Conservation (phyloP, 2,113 vertebrate species). For the Colossoma macropomum region DNA sequence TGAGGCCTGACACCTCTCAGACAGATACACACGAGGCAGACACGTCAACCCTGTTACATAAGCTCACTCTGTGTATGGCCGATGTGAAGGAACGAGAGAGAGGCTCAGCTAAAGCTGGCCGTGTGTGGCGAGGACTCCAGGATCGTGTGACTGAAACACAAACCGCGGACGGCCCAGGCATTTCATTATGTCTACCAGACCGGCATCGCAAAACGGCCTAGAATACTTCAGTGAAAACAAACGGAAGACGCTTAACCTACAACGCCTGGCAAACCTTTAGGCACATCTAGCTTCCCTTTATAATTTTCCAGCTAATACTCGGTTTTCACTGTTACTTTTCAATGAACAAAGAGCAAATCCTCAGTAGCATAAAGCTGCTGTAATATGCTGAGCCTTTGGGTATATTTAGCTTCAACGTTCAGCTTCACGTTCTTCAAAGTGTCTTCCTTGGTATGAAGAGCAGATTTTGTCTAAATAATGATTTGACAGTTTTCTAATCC, state of each 20-base stretch:
- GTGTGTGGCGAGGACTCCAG: slow-evolving; percentile 29
- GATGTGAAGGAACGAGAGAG: not conserved
- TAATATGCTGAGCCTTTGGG: too few species aligned
- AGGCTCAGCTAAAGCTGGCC: not conserved
- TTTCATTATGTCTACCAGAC: slow-evolving; percentile 32
- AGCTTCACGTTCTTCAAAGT: too few species aligned
- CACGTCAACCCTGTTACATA: not conserved
- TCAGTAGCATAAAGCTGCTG: too few species aligned
- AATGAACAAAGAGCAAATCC: too few species aligned
- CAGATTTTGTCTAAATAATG: too few species aligned
- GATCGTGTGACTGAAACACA: slow-evolving; percentile 4
- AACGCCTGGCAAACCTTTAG: not conserved
- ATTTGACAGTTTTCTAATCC: too few species aligned
- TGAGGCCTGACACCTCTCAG: not conserved
- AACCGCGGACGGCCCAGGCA: not conserved
- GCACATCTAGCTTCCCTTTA: too few species aligned
- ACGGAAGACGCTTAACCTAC: not conserved
- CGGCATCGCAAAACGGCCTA: not conserved
- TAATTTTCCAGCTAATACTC: too few species aligned
- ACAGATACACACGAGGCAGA: not conserved
- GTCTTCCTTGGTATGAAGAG: too few species aligned
- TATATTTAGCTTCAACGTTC: too few species aligned
- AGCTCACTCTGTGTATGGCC: not conserved
- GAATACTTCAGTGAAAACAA: not conserved
- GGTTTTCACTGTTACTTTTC: too few species aligned